Percentiles rank a stretch among this genome's conserved stretches.
These are phyloP conservation scores for Oconnorella tubifera DNA, from an alignment of 2,888 invertebrate species.

Conservation along the genomic window DNA sequence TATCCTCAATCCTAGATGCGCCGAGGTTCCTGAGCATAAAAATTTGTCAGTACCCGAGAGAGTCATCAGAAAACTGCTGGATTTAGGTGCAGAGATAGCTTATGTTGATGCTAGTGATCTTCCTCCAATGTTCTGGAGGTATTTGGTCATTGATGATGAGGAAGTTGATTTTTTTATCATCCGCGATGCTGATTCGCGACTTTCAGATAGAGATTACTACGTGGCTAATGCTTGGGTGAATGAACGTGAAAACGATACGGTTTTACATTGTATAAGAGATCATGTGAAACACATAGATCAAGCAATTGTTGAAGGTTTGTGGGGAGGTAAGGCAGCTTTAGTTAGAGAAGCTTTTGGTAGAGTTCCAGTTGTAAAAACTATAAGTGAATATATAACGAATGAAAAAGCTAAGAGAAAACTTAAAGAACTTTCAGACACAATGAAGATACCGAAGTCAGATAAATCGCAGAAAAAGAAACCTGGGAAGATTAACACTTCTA, in stretches of 20 bases:
- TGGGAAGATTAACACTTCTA: too few species aligned
- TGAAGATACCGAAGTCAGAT: too few species aligned
- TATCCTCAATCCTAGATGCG: too few species aligned
- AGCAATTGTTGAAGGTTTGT: background rate
- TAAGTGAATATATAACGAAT: too few species aligned
- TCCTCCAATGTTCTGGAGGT: too few species aligned
- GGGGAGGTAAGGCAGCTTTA: too few species aligned
- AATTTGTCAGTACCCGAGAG: background rate
- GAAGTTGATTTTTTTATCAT: background rate
- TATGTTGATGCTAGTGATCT: background rate
- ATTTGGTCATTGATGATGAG: background rate
- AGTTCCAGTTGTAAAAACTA: too few species aligned
- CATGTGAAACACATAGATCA: background rate
- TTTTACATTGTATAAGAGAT: background rate
- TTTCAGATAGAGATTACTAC: background rate
- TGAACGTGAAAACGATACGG: background rate
- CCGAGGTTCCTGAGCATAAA: background rate
- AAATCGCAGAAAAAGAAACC: too few species aligned
- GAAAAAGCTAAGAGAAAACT: too few species aligned
- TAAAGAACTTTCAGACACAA: too few species aligned
- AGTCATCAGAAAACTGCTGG: background rate
- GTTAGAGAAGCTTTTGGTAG: too few species aligned
- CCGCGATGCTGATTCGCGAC: background rate
- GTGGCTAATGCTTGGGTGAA: background rate
- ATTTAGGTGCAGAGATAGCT: background rate